Evolutionary conservation across 2,797 vertebrate species (phyloP).

Genomic region (Sibirionetta formosa): DNA sequence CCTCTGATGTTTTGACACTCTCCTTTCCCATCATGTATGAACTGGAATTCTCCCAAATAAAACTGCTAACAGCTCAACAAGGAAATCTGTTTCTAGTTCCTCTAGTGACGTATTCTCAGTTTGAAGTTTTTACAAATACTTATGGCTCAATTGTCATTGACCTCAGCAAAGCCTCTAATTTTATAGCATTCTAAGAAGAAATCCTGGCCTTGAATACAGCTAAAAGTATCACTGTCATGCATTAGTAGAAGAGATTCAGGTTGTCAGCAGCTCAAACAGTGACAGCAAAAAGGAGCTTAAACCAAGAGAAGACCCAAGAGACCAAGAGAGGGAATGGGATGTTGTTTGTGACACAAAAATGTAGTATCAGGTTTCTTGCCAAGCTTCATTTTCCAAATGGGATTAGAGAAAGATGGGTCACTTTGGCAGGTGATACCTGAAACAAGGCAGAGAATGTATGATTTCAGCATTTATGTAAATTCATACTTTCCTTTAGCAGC

Average conservation of each 20-base stretch:
- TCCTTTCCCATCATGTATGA: not conserved
- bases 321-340: not conserved
- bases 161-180: not conserved
- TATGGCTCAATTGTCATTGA: rapidly evolving
- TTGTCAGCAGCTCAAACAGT: not conserved
- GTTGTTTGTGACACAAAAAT: not conserved
- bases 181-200: not conserved
- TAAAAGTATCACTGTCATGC: not conserved
- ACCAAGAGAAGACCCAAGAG: not conserved
- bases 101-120: not conserved
- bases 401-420: not conserved
- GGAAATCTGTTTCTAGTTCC: not conserved
- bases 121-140: not conserved
- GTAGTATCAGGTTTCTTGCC: not conserved
- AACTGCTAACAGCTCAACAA: not conserved
- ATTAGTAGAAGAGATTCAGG: not conserved
- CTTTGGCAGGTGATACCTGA: not conserved
- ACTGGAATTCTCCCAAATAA: not conserved
- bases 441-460: not conserved
- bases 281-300: not conserved
- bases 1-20: not conserved
- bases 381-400: not conserved
- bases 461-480: not conserved
- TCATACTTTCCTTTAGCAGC: not conserved
- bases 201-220: not conserved